phyloP scores from a whole-genome alignment of 1,140 invertebrate genomes.

The Dermatophagoides farinae region DNA sequence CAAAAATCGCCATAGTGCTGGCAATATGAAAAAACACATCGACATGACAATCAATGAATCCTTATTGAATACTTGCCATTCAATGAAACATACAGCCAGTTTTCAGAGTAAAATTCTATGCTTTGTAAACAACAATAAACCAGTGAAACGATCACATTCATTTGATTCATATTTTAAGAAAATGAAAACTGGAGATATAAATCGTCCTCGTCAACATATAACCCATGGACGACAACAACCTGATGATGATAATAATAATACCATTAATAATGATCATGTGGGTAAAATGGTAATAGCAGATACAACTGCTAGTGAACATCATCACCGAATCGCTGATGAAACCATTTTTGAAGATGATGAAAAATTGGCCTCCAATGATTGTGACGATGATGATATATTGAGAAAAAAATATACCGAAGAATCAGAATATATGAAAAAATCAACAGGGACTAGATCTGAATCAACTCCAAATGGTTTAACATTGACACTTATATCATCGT shows the following conservation, averaged over 20 bases:
- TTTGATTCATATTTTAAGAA: conserved; percentile 11
- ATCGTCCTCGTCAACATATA: too few relatives aligned
- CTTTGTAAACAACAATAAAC: background rate
- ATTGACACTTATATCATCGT: too few relatives aligned
- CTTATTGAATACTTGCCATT: too few relatives aligned
- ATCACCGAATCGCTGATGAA: background rate
- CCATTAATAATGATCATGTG: background rate
- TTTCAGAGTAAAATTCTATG: too few relatives aligned
- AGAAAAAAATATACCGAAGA: background rate
- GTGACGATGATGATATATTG: background rate
- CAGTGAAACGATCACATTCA: conserved; percentile 4
- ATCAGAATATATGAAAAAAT: background rate
- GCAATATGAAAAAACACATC: background rate
- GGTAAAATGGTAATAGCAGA: background rate
- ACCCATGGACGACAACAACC: background rate
- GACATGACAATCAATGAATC: background rate
- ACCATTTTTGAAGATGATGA: conserved; percentile 6
- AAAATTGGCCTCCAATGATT: background rate
- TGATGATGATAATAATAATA: background rate
- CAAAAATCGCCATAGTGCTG: too few relatives aligned
- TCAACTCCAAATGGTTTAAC: too few relatives aligned
- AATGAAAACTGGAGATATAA: background rate
- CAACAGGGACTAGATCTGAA: too few relatives aligned
- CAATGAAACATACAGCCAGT: too few relatives aligned
- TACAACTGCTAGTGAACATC: too few relatives aligned